Conservation (phyloP, 2,113 vertebrate genomes). For the Albula goreensis region DNA sequence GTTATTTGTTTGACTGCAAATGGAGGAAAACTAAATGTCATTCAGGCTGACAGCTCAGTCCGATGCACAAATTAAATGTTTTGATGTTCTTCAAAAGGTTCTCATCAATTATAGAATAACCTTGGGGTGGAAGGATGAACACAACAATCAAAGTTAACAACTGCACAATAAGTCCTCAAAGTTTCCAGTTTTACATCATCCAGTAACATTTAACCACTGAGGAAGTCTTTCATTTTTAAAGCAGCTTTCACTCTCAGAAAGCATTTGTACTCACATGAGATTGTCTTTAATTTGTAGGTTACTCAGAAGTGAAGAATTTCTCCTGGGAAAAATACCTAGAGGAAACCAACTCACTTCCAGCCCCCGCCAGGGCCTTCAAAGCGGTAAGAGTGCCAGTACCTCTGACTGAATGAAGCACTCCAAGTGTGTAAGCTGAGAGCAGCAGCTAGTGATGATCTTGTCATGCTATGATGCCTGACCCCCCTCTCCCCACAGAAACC, state of each 20-base stretch:
- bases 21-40: neutral
- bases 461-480: neutral
- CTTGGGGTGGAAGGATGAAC: neutral
- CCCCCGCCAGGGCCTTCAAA: constrained; percentile 85
- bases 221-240: neutral
- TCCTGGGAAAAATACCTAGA: constrained; percentile 85
- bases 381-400: constrained; percentile 56
- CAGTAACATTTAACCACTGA: neutral
- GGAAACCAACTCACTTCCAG: constrained; percentile 80
- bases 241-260: neutral
- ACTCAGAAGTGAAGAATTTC: constrained; percentile 76
- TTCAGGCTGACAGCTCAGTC: neutral
- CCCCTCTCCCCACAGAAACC: constrained; percentile 69
- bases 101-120: neutral
- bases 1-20: neutral
- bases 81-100: neutral
- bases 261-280: neutral
- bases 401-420: neutral
- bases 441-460: neutral
- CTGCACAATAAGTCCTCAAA: too few relatives aligned
- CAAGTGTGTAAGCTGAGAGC: neutral
- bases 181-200: too few relatives aligned
- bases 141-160: neutral
- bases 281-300: constrained; percentile 59
- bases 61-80: neutral